phyloP scores from a whole-genome alignment of 2,113 vertebrate genomes.

The Saccopteryx leptura region DNA sequence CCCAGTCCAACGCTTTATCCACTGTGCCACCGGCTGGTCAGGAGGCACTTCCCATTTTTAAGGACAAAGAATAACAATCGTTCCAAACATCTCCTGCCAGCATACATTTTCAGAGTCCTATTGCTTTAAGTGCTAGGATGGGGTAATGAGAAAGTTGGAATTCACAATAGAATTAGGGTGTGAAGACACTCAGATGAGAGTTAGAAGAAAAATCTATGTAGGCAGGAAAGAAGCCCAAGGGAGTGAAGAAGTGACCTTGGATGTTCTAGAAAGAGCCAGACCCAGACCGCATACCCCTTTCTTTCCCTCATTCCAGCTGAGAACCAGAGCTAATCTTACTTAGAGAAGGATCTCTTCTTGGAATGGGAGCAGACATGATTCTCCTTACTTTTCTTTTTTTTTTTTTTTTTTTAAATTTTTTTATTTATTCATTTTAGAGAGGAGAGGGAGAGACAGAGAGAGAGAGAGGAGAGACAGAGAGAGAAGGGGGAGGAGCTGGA shows the following conservation, averaged over 20 bases:
- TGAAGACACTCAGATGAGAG: not conserved
- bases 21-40: too few species aligned
- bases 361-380: not conserved
- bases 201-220: not conserved
- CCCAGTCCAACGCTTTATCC: too few species aligned
- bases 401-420: too few species aligned
- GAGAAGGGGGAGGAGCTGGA: too few species aligned
- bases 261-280: not conserved
- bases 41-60: not conserved
- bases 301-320: not conserved
- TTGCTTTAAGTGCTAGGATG: not conserved
- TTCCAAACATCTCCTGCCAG: not conserved
- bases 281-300: rapidly evolving
- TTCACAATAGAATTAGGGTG: not conserved
- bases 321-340: not conserved
- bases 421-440: too few species aligned
- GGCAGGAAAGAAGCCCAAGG: not conserved
- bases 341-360: not conserved
- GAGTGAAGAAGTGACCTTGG: not conserved
- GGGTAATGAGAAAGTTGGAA: not conserved
- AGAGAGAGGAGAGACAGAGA: too few species aligned
- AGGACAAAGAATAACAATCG: not conserved
- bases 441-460: too few species aligned
- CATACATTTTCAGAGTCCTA: not conserved
- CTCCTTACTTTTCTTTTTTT: not conserved